Percentiles rank a stretch among this genome's conserved stretches.
Evolutionary conservation across 1,140 invertebrate genomes (phyloP).

Genomic region (Diabrotica undecimpunctata): DNA sequence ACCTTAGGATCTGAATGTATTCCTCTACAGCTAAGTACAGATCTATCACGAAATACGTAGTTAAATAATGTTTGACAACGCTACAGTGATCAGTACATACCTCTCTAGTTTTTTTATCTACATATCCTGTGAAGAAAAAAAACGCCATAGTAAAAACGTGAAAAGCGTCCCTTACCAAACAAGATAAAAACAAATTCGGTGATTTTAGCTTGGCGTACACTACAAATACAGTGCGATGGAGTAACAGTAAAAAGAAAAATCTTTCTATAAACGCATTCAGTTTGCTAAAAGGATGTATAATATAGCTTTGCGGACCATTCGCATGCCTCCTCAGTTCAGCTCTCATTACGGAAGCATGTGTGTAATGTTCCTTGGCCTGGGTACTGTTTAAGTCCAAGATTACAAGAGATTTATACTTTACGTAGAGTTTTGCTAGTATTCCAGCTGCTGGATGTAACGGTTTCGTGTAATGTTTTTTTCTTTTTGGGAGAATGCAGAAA

Average conservation of each 20-base stretch:
- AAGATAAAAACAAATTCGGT: not conserved
- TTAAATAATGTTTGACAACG: constrained; percentile 20
- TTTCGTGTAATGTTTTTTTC: not conserved
- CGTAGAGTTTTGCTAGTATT: not conserved
- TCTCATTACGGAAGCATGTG: constrained; percentile 19
- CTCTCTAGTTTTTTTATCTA: constrained; percentile 20
- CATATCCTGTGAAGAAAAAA: constrained; percentile 24
- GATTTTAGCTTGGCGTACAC: not conserved
- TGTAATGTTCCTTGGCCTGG: constrained; percentile 20
- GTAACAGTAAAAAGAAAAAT: constrained; percentile 17
- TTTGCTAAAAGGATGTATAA: constrained; percentile 28
- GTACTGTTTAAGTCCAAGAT: constrained; percentile 19
- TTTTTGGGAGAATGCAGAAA: no score
- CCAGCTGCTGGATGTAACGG: not conserved
- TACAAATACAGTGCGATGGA: not conserved
- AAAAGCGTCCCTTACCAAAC: not conserved
- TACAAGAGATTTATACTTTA: not conserved
- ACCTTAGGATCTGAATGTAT: not conserved
- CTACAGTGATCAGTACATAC: constrained; percentile 19
- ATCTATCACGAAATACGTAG: constrained; percentile 23
- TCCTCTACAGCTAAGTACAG: not conserved
- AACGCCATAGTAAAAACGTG: not conserved
- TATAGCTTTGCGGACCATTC: constrained; percentile 5
- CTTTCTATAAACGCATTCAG: constrained; percentile 17
- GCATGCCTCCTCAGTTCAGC: constrained; percentile 23